These are phyloP conservation scores for Scotopteryx bipunctaria DNA, from an alignment of 2,888 invertebrate genomes.

Conservation along the genomic window DNA sequence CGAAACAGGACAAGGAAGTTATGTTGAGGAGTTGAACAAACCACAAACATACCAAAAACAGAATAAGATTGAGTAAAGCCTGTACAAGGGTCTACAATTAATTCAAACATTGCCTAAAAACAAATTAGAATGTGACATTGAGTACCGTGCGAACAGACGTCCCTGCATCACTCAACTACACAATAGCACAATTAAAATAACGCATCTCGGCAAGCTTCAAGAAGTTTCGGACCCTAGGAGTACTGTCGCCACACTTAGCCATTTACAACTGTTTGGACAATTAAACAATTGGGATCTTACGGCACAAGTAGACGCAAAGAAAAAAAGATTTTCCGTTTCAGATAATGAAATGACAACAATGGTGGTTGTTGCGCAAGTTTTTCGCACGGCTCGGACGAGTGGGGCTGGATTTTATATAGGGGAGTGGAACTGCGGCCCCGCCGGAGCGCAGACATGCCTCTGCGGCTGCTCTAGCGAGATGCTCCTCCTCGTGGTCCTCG, in stretches of 20 bases:
- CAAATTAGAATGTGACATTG: constrained; percentile 67
- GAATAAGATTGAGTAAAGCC: constrained; percentile 24
- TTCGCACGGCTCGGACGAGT: constrained; percentile 74
- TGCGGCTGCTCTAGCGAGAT: constrained; percentile 69
- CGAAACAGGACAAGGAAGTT: constrained; percentile 1
- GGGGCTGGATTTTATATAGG: constrained; percentile 82
- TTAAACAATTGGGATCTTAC: constrained; percentile 79
- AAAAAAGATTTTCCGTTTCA: constrained; percentile 83
- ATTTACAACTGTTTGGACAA: constrained; percentile 67
- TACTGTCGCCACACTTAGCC: constrained; percentile 58
- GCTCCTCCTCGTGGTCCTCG: constrained; percentile 66
- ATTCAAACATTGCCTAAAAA: constrained; percentile 51
- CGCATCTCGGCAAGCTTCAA: constrained; percentile 41
- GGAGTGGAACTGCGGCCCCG: constrained; percentile 63
- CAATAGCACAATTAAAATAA: constrained; percentile 67
- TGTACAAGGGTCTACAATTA: constrained; percentile 43
- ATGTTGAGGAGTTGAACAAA: background rate
- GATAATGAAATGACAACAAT: constrained; percentile 83
- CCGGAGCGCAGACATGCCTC: constrained; percentile 76
- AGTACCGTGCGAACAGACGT: constrained; percentile 58
- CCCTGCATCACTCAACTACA: constrained; percentile 49
- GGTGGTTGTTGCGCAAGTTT: constrained; percentile 70
- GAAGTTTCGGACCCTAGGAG: constrained; percentile 41
- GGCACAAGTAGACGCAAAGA: constrained; percentile 66
- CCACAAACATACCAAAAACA: constrained; percentile 23